phyloP scores from a whole-genome alignment of 2,113 vertebrate species.

The Colinus virginianus region DNA sequence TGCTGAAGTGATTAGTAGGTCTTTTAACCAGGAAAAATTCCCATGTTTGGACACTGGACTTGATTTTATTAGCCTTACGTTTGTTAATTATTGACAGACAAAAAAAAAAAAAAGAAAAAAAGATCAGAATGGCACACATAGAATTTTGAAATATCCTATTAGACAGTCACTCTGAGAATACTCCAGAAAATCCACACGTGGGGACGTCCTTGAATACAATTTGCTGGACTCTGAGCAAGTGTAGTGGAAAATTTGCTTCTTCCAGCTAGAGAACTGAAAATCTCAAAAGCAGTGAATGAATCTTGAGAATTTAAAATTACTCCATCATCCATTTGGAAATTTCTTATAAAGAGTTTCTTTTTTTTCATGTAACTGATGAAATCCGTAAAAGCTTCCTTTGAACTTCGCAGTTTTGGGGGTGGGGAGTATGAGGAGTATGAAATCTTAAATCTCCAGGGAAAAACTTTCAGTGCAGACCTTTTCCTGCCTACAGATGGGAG shows the following conservation, averaged over 20 bases:
- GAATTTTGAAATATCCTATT: constrained; percentile 6
- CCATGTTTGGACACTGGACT: constrained; percentile 31
- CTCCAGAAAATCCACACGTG: not conserved
- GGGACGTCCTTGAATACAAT: not conserved
- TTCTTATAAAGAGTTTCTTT: not conserved
- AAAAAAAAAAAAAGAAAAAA: not conserved
- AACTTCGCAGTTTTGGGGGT: not conserved
- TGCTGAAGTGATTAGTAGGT: constrained; percentile 24
- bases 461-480: not conserved
- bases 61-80: constrained; percentile 43
- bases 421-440: not conserved
- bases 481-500: not conserved
- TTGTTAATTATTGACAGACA: constrained; percentile 21
- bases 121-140: not conserved
- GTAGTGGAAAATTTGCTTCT: not conserved
- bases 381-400: not conserved
- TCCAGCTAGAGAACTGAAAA: not conserved
- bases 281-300: not conserved
- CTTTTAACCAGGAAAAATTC: constrained; percentile 33
- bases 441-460: not conserved
- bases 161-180: not conserved
- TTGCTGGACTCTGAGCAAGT: not conserved
- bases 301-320: not conserved
- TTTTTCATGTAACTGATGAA: not conserved
- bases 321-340: not conserved